Evolutionary conservation across 2,888 invertebrate species (phyloP).

Genomic region (Mythimna ferrago): DNA sequence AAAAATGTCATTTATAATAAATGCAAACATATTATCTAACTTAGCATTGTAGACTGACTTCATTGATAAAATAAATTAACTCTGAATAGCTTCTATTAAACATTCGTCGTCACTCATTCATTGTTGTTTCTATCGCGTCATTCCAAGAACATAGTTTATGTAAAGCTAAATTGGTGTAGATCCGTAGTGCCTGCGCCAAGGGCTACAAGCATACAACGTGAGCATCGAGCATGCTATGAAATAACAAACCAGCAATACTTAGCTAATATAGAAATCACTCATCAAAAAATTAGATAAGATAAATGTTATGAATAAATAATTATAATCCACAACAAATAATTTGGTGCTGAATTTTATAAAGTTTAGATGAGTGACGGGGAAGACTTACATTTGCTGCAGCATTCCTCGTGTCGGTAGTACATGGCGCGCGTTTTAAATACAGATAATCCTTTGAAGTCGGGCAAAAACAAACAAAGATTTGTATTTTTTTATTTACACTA

Average conservation of each 20-base stretch:
- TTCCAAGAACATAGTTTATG: slow-evolving; percentile 3
- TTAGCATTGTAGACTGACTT: slow-evolving; percentile 49
- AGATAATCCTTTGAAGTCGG: slow-evolving; percentile 1
- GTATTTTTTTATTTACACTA: slow-evolving; percentile 26
- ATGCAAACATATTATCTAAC: slow-evolving; percentile 32
- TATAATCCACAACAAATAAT: slow-evolving; percentile 26
- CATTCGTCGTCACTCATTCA: slow-evolving; percentile 51
- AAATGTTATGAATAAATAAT: slow-evolving; percentile 15
- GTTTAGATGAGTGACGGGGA: slow-evolving; percentile 44
- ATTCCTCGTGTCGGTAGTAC: slow-evolving; percentile 43
- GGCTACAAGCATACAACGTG: slow-evolving; percentile 1
- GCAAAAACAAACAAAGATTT: slow-evolving; percentile 18
- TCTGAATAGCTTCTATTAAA: slow-evolving; percentile 29
- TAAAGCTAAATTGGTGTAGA: slow-evolving; percentile 1
- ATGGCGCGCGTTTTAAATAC: slow-evolving; percentile 42
- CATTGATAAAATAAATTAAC: slow-evolving; percentile 36
- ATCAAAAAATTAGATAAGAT: slow-evolving; percentile 22
- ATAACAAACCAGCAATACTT: neutral
- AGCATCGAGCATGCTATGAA: slow-evolving; percentile 1
- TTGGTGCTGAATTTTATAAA: slow-evolving; percentile 48
- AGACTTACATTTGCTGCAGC: slow-evolving; percentile 39
- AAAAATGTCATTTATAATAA: slow-evolving; percentile 32
- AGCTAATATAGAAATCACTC: slow-evolving; percentile 8
- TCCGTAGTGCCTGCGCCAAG: slow-evolving; percentile 7
- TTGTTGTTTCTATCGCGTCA: slow-evolving; percentile 16